Evolutionary conservation across 2,797 vertebrate species (phyloP), one percentile per base, ranked within the genome.

Genomic region (Xenentodon cancila): DNA sequence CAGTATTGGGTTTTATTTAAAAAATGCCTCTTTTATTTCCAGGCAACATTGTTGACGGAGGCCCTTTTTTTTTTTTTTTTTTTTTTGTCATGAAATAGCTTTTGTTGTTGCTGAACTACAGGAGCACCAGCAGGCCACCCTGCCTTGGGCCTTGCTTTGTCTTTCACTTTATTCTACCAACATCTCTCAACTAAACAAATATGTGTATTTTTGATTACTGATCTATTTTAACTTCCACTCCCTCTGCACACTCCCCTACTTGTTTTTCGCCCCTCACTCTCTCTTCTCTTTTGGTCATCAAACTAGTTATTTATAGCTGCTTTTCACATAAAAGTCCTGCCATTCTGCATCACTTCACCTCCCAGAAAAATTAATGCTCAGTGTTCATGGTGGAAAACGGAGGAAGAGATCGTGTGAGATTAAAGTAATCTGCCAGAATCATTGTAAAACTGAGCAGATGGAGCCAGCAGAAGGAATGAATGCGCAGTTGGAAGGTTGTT

Each of bases 291-390:
- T 53, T 32, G 32, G 77, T 51, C 53, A 27, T 78, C 64, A 64
- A 65, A 64, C 43, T 51, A 16, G 53, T 80, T 86, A 89, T 88
- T 89, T 84, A 79, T 82, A 88, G 68, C 68, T 47, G 53, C 64
- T 67, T 70, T 77, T 79, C 58, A 79, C 60, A 82, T 77, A 65
- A 85, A 81, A 84, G 77, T 77, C 71, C 59, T 82, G 78, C 59
- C 78, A 73, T 51, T 51, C 54, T 16, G 11, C 59, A 15, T 72
- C 61, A 68, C 55, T 71, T 64, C 55, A 59, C 55, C 59, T 79
- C 67, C 49, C 44, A 64, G 53, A 30, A 59, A 80, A 86, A 70
- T 64, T 32, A 77, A 75, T 56, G 51, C 46, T 19, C 19, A 73
- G 75, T 73, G 59, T 74, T 77, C 25, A 63, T 70, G 74, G 79